These are phyloP conservation scores for Margarornis squamiger DNA, from an alignment of 2,797 vertebrate genomes.

Conservation along the genomic window DNA sequence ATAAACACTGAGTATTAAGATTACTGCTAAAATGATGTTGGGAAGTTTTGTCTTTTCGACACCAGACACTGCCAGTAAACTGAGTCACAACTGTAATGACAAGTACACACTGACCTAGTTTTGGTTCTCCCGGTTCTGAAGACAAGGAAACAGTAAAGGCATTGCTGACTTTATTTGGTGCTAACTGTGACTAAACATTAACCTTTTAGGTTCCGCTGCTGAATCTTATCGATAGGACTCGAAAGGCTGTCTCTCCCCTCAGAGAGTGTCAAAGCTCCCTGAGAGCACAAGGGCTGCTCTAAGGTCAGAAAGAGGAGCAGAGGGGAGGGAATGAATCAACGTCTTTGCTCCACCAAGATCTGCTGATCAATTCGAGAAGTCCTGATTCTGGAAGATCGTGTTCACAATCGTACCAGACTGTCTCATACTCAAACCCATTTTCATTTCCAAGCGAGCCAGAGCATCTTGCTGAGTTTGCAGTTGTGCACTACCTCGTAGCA, in stretches of 20 bases:
- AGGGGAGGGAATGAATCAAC: constrained; percentile 53
- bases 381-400: constrained; percentile 34
- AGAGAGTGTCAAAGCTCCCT: not conserved
- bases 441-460: constrained; percentile 16
- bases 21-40: not conserved
- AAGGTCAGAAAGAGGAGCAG: not conserved
- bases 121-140: constrained; percentile 51
- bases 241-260: not conserved
- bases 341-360: constrained; percentile 5
- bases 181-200: constrained; percentile 59
- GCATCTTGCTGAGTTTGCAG: constrained; percentile 43
- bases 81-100: constrained; percentile 55
- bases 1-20: not conserved
- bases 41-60: constrained; percentile 11
- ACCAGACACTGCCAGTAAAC: constrained; percentile 48
- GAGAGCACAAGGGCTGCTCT: not conserved
- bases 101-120: constrained; percentile 60
- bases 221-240: not conserved
- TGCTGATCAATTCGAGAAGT: constrained; percentile 47
- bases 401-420: constrained; percentile 22
- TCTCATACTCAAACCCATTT: constrained; percentile 43
- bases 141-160: constrained; percentile 36
- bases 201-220: constrained; percentile 3
- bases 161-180: constrained; percentile 10
- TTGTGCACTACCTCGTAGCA: not conserved